These are phyloP conservation scores for Tragopan temminckii DNA, from an alignment of 2,797 vertebrate genomes.

Conservation along the genomic window DNA sequence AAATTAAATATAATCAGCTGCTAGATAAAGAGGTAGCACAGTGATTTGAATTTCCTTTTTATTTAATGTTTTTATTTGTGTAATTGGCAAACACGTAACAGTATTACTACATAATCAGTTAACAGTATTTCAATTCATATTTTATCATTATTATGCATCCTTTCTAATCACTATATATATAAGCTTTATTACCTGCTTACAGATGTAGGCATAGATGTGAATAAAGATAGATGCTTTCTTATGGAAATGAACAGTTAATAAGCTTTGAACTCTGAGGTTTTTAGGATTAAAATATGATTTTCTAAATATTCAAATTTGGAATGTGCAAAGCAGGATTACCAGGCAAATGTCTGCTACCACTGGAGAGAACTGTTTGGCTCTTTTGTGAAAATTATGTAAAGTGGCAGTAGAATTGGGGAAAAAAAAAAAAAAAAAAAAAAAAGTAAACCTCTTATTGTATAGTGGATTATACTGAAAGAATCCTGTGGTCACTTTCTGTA, in stretches of 20 bases:
- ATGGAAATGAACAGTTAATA: neutral
- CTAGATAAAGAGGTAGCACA: neutral
- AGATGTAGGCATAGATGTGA: neutral
- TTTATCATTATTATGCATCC: neutral
- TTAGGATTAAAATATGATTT: conserved; percentile 25
- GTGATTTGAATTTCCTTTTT: neutral
- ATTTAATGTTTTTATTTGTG: neutral
- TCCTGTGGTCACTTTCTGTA: neutral
- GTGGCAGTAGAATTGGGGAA: neutral
- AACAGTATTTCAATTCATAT: neutral
- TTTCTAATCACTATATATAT: neutral
- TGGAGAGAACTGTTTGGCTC: neutral
- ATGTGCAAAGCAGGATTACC: neutral
- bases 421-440: neutral
- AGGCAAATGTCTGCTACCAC: neutral
- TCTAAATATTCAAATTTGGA: neutral
- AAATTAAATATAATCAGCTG: neutral
- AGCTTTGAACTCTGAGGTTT: conserved; percentile 14
- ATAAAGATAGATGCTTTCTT: neutral
- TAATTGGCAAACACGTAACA: neutral
- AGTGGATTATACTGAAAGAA: neutral
- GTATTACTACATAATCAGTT: neutral
- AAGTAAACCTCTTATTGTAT: neutral
- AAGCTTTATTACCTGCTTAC: neutral
- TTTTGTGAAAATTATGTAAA: neutral